Percentiles rank a stretch among this genome's conserved stretches.
phyloP scores from a whole-genome alignment of 2,113 vertebrate species.

The Spilogale gracilis region DNA sequence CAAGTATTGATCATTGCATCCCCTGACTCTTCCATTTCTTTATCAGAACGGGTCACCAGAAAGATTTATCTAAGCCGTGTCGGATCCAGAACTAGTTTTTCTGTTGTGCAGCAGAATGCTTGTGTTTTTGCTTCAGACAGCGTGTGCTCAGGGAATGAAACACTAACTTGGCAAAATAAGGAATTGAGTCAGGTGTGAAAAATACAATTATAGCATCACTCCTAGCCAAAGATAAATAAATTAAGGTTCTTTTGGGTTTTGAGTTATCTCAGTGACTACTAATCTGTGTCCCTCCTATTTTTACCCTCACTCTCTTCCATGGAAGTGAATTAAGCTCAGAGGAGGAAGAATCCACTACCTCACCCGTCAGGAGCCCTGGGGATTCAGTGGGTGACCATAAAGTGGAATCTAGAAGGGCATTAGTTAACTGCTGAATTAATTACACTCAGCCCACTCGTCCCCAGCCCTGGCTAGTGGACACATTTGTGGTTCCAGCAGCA shows the following conservation, averaged over 20 bases:
- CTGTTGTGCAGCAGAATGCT: neutral
- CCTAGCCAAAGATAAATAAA: constrained; percentile 25
- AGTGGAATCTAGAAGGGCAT: neutral
- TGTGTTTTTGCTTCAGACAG: neutral
- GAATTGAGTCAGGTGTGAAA: constrained; percentile 46
- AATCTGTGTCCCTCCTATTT: neutral
- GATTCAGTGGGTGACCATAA: neutral
- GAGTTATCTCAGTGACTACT: neutral
- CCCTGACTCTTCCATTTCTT: neutral
- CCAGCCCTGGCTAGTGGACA: neutral
- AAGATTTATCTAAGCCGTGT: fast-evolving
- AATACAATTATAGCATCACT: constrained; percentile 17
- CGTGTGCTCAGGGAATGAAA: neutral
- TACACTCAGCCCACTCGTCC: neutral
- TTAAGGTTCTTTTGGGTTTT: constrained; percentile 14
- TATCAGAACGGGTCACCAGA: neutral
- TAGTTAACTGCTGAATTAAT: neutral
- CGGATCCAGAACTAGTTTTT: neutral
- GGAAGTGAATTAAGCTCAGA: neutral
- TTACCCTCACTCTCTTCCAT: neutral
- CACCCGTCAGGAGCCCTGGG: neutral
- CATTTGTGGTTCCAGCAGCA: too few species aligned
- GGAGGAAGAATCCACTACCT: too few species aligned
- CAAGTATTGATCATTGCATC: neutral
- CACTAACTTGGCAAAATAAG: constrained; percentile 37